Percentiles rank a stretch among this genome's conserved stretches.
phyloP scores from a whole-genome alignment of 2,113 vertebrate species.

The Narcine bancroftii region DNA sequence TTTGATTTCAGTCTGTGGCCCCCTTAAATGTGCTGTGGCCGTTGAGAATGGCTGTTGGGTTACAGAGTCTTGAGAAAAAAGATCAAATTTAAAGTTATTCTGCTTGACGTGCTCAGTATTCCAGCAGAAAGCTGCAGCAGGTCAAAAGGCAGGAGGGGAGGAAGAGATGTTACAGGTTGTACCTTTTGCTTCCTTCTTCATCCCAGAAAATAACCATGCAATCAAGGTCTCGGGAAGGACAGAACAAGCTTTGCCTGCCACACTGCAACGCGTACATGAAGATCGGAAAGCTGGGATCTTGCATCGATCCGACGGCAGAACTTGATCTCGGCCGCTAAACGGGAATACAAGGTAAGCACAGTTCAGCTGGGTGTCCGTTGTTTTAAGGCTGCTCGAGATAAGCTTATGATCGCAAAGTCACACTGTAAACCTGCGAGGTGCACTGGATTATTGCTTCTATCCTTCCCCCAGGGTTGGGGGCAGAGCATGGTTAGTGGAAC shows the following conservation, averaged over 20 bases:
- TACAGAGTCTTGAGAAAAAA: too few relatives aligned
- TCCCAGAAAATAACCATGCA: slow-evolving; percentile 82
- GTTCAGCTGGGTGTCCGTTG: neutral
- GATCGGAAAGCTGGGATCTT: slow-evolving; percentile 80
- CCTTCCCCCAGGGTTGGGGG: too few relatives aligned
- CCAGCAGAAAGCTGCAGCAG: too few relatives aligned
- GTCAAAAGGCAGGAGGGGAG: neutral
- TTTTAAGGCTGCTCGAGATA: neutral
- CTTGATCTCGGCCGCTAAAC: slow-evolving; percentile 73
- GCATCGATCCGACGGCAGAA: slow-evolving; percentile 78
- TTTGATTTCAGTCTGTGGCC: too few relatives aligned
- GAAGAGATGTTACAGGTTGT: neutral
- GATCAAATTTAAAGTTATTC: too few relatives aligned
- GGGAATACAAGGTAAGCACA: slow-evolving; percentile 37
- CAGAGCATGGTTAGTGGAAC: too few relatives aligned
- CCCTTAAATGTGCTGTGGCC: too few relatives aligned
- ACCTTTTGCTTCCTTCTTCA: slow-evolving; percentile 75
- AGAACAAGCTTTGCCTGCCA: slow-evolving; percentile 74
- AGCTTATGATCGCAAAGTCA: neutral
- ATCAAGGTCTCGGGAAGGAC: slow-evolving; percentile 75
- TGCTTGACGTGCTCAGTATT: too few relatives aligned
- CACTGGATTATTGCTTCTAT: neutral
- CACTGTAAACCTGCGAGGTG: too few relatives aligned
- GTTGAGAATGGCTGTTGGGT: too few relatives aligned
- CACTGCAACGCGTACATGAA: slow-evolving; percentile 75